phyloP scores from a whole-genome alignment of 2,113 vertebrate species.

The Athene noctua region DNA sequence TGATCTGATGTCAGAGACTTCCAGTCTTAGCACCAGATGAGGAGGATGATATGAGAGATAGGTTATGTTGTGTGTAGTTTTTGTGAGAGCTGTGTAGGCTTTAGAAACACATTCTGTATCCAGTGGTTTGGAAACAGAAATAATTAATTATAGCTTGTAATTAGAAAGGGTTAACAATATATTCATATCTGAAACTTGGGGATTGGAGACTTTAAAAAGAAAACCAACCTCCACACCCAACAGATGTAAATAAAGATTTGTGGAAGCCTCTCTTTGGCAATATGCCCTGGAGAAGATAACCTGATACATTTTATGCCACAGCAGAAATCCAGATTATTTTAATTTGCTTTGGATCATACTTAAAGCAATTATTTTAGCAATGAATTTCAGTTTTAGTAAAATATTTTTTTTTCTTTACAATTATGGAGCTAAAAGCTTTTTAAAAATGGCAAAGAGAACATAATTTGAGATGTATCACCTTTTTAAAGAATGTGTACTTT shows the following conservation, averaged over 20 bases:
- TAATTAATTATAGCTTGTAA: neutral
- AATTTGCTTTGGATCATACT: neutral
- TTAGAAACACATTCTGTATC: neutral
- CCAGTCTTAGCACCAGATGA: neutral
- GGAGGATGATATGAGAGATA: neutral
- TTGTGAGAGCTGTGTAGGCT: neutral
- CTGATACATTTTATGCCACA: rapidly evolving
- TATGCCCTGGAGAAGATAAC: neutral
- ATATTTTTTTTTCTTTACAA: neutral
- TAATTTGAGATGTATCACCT: neutral
- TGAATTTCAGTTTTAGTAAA: neutral
- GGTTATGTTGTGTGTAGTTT: neutral
- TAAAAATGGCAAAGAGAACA: rapidly evolving
- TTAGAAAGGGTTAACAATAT: neutral
- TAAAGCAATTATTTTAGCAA: neutral
- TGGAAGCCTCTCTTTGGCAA: neutral
- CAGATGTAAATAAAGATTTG: neutral
- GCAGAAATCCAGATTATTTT: neutral
- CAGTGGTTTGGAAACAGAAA: neutral
- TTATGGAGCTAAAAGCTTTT: neutral
- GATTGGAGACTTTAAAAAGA: neutral
- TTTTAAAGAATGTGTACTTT: no score
- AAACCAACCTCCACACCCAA: neutral
- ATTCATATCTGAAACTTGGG: neutral
- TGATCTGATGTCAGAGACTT: neutral